These are phyloP conservation scores for Ophioderma brevispina DNA, from an alignment of 35 echinoderm and acorn worm species.

Conservation along the genomic window DNA sequence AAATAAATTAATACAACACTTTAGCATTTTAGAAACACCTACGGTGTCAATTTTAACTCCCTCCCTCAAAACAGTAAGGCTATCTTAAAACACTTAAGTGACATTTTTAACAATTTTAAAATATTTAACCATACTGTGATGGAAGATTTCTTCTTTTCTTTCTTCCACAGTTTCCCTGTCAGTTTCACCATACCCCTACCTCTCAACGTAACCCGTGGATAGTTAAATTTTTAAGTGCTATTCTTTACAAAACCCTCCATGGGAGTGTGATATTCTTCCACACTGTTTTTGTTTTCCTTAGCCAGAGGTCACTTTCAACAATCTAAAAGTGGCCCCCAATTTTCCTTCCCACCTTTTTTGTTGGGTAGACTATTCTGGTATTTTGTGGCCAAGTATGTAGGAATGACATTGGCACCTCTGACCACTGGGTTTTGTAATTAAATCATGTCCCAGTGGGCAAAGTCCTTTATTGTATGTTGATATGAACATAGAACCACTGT, in stretches of 20 bases:
- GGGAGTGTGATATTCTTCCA: constrained; percentile 1
- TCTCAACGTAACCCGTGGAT: not conserved
- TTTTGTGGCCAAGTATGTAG: not conserved
- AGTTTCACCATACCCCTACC: not conserved
- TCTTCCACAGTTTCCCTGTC: not conserved
- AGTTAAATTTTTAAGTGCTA: constrained; percentile 11
- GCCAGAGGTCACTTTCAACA: not conserved
- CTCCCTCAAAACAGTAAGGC: not conserved
- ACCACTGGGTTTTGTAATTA: not conserved
- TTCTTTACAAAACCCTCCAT: not conserved
- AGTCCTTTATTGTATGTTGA: not conserved
- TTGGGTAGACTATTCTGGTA: not conserved
- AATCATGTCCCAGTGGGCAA: not conserved
- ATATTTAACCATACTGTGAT: not conserved
- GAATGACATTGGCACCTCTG: not conserved
- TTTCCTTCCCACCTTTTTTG: not conserved
- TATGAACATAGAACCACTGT: not conserved
- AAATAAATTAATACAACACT: not conserved
- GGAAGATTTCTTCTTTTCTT: too few relatives aligned
- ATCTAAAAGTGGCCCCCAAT: not conserved
- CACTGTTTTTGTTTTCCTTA: constrained; percentile 5
- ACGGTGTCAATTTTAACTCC: not conserved
- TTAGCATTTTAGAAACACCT: not conserved
- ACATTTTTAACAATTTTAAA: not conserved
- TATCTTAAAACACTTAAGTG: not conserved